Evolutionary conservation across 2,888 invertebrate genomes (phyloP), one percentile per base, ranked within the genome.

Genomic region (Xanthorhoe designata): DNA sequence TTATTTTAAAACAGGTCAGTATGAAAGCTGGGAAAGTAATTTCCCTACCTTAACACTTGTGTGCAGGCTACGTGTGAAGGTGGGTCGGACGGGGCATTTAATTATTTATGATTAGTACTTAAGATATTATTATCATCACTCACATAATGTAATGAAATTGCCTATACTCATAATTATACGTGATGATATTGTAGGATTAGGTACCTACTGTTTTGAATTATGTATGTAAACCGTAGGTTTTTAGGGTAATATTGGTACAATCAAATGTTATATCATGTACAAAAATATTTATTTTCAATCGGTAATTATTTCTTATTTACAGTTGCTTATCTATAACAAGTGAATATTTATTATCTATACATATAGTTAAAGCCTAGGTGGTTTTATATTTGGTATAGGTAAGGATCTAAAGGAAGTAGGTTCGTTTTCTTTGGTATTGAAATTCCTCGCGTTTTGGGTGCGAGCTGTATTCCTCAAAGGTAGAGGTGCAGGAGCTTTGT

Each of bases 371-470:
- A 84, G 58, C 71, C 82, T 86, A 68, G 90, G 91, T 9, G 88
- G 89, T 65, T 86, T 89, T 2, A 78, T 87, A 42, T 78, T 81
- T 13, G 87, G 81, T 62, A 82, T 81, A 24, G 75, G 78, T 51
- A 87, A 79, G 0, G 91, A 85, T 45, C 83, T 85, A 35, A 87
- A 84, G 0, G 91, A 91, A 17, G 89, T 89, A 0, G 85, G 84
- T 79, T 92, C 92, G 29, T 80, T 77, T 53, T 90, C 89, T 73
- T 85, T 84, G 10, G 79, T 64, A 66, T 69, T 79, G 8, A 72
- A 74, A 18, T 82, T 76, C 61, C 78, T 80, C 29, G 78, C 74
- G 45, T 78, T 83, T 76, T 83, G 83, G 6, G 78, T 68, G 4
- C 75, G 70, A 0, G 72, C 52, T 54, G 69, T 71, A 58, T 59